Conservation (phyloP, 2,888 invertebrate species). For the Bursaphelenchus okinawaensis region DNA sequence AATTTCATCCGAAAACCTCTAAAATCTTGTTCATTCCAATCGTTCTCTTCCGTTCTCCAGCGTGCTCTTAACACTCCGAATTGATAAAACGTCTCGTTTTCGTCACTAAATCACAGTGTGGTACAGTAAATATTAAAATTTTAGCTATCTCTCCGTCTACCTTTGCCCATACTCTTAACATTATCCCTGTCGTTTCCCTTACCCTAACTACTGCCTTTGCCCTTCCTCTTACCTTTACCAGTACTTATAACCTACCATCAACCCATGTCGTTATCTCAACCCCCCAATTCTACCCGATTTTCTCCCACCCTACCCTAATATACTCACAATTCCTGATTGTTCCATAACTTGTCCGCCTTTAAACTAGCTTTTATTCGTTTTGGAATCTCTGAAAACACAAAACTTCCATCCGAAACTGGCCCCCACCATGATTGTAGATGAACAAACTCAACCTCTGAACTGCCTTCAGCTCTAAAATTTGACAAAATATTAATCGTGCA, state of each 20-base stretch:
- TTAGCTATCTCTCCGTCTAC: too few relatives aligned
- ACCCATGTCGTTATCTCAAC: too few relatives aligned
- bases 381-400: not conserved
- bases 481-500: not conserved
- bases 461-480: constrained; percentile 1
- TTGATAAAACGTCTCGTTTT: not conserved
- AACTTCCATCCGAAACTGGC: constrained; percentile 3
- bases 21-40: not conserved
- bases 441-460: not conserved
- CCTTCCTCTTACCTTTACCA: too few relatives aligned
- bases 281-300: too few relatives aligned
- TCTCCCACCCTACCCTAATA: too few relatives aligned
- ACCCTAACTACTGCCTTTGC: too few relatives aligned
- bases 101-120: not conserved
- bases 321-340: not conserved
- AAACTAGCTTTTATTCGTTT: not conserved
- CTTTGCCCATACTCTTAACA: too few relatives aligned
- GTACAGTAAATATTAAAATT: too few relatives aligned
- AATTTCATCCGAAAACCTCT: not conserved
- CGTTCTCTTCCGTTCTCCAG: not conserved
- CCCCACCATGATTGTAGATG: constrained; percentile 7
- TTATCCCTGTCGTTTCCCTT: too few relatives aligned
- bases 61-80: not conserved
- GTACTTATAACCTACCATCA: too few relatives aligned
- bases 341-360: not conserved